These are phyloP conservation scores for Agonopterix arenella DNA, from an alignment of 2,888 invertebrate genomes.

Conservation along the genomic window DNA sequence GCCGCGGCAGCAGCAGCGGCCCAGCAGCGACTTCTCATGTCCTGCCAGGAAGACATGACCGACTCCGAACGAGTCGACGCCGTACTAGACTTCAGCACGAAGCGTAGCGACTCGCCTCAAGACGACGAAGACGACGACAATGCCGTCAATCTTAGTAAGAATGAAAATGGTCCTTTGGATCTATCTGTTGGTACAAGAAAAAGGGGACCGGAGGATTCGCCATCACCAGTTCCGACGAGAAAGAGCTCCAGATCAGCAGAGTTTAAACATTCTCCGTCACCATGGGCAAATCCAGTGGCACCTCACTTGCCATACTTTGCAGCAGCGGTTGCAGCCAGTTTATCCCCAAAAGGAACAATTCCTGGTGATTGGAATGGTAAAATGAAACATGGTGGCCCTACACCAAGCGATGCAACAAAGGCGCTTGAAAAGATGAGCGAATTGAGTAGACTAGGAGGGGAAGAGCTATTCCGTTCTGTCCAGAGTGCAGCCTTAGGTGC, in stretches of 20 bases:
- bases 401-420: constrained; percentile 89
- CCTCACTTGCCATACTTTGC: constrained; percentile 89
- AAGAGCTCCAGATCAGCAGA: constrained; percentile 84
- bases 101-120: constrained; percentile 74
- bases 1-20: constrained; percentile 84
- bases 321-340: constrained; percentile 84
- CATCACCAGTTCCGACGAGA: constrained; percentile 78
- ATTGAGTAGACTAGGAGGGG: constrained; percentile 89
- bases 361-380: constrained; percentile 87
- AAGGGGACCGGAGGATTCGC: constrained; percentile 80
- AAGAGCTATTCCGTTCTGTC: constrained; percentile 82
- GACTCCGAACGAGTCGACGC: constrained; percentile 78
- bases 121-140: constrained; percentile 79
- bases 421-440: constrained; percentile 95
- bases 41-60: constrained; percentile 83
- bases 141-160: constrained; percentile 84
- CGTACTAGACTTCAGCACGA: constrained; percentile 89
- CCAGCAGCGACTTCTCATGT: constrained; percentile 86
- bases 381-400: constrained; percentile 80
- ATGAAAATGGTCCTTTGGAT: constrained; percentile 85
- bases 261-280: constrained; percentile 82
- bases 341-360: constrained; percentile 83
- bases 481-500: constrained; percentile 71
- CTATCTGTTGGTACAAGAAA: constrained; percentile 86
- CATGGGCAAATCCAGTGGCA: constrained; percentile 88